Evolutionary conservation across 1,140 invertebrate species (phyloP).

Genomic region (Trichogramma pretiosum): DNA sequence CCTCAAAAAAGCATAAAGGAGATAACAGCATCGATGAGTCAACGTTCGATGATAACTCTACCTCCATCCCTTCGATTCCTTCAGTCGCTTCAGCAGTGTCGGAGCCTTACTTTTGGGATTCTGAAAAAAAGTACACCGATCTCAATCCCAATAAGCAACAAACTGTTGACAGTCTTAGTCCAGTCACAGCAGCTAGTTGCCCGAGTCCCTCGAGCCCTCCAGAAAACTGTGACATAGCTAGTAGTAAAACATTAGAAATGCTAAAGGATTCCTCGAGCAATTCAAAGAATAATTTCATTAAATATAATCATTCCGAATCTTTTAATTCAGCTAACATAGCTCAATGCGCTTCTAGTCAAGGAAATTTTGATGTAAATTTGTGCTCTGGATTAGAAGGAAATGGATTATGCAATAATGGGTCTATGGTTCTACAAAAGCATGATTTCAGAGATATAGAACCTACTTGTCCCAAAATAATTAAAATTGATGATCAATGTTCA

Average conservation of each 20-base stretch:
- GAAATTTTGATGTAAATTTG: conserved; percentile 8
- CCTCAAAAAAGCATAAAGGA: conserved; percentile 23
- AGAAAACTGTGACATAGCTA: conserved; percentile 33
- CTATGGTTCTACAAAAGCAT: neutral
- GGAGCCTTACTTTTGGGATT: conserved; percentile 39
- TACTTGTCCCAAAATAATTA: conserved; percentile 1
- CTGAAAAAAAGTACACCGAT: conserved; percentile 35
- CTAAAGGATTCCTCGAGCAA: conserved; percentile 29
- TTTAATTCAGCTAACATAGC: conserved; percentile 5
- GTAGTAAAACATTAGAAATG: conserved; percentile 40
- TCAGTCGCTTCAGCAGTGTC: conserved; percentile 30
- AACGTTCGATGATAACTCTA: conserved; percentile 32
- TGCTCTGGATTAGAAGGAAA: conserved; percentile 6
- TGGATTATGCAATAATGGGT: neutral
- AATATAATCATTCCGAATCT: neutral
- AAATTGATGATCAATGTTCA: neutral
- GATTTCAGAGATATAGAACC: neutral
- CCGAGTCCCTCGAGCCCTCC: conserved; percentile 41
- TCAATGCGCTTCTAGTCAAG: neutral
- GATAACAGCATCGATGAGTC: conserved; percentile 29
- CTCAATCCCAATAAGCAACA: conserved; percentile 28
- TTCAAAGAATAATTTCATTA: conserved; percentile 18
- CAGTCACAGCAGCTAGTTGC: conserved; percentile 36
- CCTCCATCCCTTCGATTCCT: conserved; percentile 29
- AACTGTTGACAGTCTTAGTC: conserved; percentile 35